A percentile compares a stretch with the other conserved stretches of the same genome.
phyloP scores from a whole-genome alignment of 2,888 invertebrate species.

The Eupeodes latifasciatus region DNA sequence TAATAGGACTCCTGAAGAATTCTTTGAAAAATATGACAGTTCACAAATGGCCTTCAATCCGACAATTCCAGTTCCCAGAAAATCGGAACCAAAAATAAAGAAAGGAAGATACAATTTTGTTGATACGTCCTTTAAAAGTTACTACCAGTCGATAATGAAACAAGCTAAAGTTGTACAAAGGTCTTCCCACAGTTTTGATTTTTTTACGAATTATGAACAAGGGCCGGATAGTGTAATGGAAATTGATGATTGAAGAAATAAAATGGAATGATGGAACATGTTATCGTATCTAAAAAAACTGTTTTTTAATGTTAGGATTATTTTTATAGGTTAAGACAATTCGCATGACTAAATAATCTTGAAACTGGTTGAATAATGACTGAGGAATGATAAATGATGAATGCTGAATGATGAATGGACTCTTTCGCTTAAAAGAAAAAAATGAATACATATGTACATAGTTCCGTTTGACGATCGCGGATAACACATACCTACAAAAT shows the following conservation, averaged over 20 bases:
- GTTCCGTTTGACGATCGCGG: too few species aligned
- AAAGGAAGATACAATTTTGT: slow-evolving; percentile 79
- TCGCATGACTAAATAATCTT: too few species aligned
- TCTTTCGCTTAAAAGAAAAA: too few species aligned
- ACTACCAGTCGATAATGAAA: slow-evolving; percentile 78
- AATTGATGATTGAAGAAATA: background rate
- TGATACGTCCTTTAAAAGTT: slow-evolving; percentile 79
- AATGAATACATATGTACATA: too few species aligned
- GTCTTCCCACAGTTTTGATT: slow-evolving; percentile 39
- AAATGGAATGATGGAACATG: background rate
- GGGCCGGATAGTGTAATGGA: slow-evolving; percentile 20
- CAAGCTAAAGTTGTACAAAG: slow-evolving; percentile 26
- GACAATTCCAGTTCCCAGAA: slow-evolving; percentile 87
- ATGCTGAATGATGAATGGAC: too few species aligned
- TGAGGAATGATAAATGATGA: too few species aligned
- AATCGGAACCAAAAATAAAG: slow-evolving; percentile 81
- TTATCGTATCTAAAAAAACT: background rate
- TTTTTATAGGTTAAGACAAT: too few species aligned
- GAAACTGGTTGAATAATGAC: too few species aligned
- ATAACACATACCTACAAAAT: too few species aligned
- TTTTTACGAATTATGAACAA: slow-evolving; percentile 51
- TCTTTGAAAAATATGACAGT: slow-evolving; percentile 88
- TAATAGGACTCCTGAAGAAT: slow-evolving; percentile 87
- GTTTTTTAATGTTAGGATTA: too few species aligned
- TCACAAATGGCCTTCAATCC: slow-evolving; percentile 91